Evolutionary conservation across 1,140 invertebrate species (phyloP).

Genomic region (Aplysia californica): DNA sequence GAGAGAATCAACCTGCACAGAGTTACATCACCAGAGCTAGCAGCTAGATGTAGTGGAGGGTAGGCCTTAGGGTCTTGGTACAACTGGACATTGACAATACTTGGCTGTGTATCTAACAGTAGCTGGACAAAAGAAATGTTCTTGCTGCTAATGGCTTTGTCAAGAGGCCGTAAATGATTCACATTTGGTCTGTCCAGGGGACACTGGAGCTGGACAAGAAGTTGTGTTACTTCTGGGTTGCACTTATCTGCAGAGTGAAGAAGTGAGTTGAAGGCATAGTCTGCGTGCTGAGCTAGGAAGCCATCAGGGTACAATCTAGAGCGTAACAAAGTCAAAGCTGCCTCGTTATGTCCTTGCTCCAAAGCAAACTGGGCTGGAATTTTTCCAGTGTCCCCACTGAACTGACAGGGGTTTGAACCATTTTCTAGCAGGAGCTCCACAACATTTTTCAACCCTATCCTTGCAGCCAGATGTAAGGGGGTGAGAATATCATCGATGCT

Average conservation of each 20-base stretch:
- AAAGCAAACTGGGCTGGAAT: slow-evolving; percentile 16
- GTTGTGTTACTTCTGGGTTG: neutral
- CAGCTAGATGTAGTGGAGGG: slow-evolving; percentile 9
- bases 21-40: slow-evolving; percentile 1
- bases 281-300: neutral
- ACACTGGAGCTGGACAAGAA: neutral
- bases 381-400: slow-evolving; percentile 18
- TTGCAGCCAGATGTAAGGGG: slow-evolving; percentile 1
- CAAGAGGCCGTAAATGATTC: slow-evolving; percentile 3
- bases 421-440: slow-evolving; percentile 7
- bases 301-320: neutral
- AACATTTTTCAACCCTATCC: slow-evolving; percentile 2
- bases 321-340: neutral
- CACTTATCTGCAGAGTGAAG: slow-evolving; percentile 16
- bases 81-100: slow-evolving; percentile 19
- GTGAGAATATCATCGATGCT: slow-evolving; percentile 10
- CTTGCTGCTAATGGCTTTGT: slow-evolving; percentile 7
- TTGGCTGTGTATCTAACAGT: neutral
- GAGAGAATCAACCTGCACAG: slow-evolving; percentile 3
- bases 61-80: slow-evolving; percentile 13
- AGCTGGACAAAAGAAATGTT: slow-evolving; percentile 8
- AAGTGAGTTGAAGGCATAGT: slow-evolving; percentile 12
- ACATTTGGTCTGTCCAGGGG: slow-evolving; percentile 17
- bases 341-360: slow-evolving; percentile 13
- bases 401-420: slow-evolving; percentile 1